These are phyloP conservation scores for Subacronicta megacephala DNA, from an alignment of 2,888 invertebrate genomes.

Conservation along the genomic window DNA sequence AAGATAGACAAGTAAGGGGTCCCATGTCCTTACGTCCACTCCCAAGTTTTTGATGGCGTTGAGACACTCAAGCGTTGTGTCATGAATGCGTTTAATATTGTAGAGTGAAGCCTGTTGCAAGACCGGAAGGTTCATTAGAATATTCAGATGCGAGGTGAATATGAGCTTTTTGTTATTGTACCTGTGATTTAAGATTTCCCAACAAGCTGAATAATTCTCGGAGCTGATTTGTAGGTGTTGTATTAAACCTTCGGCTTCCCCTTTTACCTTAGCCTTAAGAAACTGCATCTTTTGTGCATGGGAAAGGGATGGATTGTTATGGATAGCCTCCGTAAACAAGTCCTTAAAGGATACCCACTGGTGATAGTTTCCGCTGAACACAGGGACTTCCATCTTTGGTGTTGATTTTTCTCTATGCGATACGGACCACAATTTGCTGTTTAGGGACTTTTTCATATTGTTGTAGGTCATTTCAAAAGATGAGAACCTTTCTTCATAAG, in stretches of 20 bases:
- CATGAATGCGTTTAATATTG: slow-evolving; percentile 1
- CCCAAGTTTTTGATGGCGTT: slow-evolving; percentile 1
- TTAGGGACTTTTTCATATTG: slow-evolving; percentile 12
- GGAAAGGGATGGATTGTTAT: background rate
- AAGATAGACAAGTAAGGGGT: background rate
- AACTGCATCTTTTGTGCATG: background rate
- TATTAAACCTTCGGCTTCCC: background rate
- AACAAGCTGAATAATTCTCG: background rate
- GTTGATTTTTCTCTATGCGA: slow-evolving; percentile 4
- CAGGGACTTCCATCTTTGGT: background rate
- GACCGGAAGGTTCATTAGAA: background rate
- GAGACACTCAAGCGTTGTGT: background rate
- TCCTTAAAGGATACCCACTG: background rate
- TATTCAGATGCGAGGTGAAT: slow-evolving; percentile 2
- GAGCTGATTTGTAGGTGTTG: background rate
- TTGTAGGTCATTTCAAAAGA: slow-evolving; percentile 6
- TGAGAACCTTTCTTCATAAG: background rate
- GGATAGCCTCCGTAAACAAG: background rate
- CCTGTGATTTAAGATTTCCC: slow-evolving; percentile 1
- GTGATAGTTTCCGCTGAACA: background rate
- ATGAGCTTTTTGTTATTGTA: slow-evolving; percentile 4
- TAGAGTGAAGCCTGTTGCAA: background rate
- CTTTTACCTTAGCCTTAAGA: background rate
- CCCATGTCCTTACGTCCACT: background rate
- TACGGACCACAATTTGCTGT: slow-evolving; percentile 10